Percentiles rank a stretch among this genome's conserved stretches.
Conservation (phyloP, 2,113 vertebrate species). For the Alaudala cheleensis region DNA sequence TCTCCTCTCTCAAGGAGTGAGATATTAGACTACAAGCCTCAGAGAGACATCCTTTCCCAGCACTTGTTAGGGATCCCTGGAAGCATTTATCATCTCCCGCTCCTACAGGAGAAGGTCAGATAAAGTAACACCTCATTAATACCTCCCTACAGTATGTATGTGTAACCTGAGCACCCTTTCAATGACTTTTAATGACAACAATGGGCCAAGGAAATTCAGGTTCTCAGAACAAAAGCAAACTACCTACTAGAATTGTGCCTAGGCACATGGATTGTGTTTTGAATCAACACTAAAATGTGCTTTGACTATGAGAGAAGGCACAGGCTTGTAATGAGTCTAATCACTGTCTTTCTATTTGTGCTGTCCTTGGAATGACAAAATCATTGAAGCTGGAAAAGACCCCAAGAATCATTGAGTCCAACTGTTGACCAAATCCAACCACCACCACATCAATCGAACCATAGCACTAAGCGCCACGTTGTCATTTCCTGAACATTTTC, state of each 20-base stretch:
- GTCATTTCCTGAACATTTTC: background rate
- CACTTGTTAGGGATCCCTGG: background rate
- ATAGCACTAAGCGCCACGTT: accelerated
- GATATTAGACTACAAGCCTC: background rate
- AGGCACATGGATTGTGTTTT: background rate
- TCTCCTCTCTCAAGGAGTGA: background rate
- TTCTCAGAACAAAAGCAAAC: background rate
- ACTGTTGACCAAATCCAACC: background rate
- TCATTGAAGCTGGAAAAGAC: background rate
- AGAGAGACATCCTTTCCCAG: background rate
- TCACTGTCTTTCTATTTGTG: background rate
- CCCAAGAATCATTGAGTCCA: background rate
- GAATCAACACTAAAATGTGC: background rate
- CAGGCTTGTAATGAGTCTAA: background rate
- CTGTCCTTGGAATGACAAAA: background rate
- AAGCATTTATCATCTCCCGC: background rate
- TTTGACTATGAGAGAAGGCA: background rate
- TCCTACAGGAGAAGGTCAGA: background rate
- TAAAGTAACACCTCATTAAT: background rate
- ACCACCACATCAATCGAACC: background rate
- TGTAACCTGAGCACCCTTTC: background rate
- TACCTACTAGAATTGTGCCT: background rate
- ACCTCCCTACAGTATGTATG: background rate
- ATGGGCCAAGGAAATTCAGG: background rate
- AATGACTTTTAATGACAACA: background rate